These are phyloP conservation scores for Pterocles orientalis DNA, from an alignment of 2,113 vertebrate genomes.

Conservation along the genomic window DNA sequence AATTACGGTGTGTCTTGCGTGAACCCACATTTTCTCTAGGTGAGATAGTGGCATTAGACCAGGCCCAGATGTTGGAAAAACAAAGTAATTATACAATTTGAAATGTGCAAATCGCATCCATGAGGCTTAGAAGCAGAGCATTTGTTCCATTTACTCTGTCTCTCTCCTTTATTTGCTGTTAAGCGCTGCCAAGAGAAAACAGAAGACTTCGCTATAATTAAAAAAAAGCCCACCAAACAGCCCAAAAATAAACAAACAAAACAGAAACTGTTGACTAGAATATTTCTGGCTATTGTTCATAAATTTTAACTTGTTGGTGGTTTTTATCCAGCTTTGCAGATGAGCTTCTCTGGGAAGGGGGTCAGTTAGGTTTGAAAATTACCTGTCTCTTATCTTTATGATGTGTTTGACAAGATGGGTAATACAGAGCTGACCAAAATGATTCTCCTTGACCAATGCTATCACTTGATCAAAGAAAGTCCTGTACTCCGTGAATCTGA, in stretches of 20 bases:
- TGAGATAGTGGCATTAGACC: neutral
- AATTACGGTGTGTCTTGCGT: neutral
- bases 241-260: neutral
- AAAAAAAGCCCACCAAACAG: neutral
- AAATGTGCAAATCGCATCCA: neutral
- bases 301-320: neutral
- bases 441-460: neutral
- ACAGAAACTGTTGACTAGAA: neutral
- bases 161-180: neutral
- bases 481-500: neutral
- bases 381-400: neutral
- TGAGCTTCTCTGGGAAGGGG: neutral
- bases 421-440: neutral
- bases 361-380: neutral
- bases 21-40: neutral
- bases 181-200: neutral
- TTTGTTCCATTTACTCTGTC: neutral
- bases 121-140: neutral
- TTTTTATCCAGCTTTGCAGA: neutral
- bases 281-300: neutral
- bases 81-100: neutral
- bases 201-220: neutral
- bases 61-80: neutral
- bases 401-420: neutral
- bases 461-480: neutral